phyloP scores from a whole-genome alignment of 1,140 invertebrate genomes.

The Berghia stephanieae region DNA sequence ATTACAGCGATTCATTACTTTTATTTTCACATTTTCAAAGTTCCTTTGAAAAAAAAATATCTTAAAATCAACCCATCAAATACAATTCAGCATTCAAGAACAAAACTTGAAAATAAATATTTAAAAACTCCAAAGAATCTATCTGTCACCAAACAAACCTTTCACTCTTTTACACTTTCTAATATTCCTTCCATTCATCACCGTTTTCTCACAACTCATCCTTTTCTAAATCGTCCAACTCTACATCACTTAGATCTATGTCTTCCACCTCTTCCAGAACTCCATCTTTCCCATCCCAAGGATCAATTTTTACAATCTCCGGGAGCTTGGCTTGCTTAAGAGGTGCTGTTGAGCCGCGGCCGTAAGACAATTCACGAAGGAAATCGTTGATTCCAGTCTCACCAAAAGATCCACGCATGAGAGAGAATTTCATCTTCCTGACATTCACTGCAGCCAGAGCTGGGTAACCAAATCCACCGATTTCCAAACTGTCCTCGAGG shows the following conservation, averaged over 20 bases:
- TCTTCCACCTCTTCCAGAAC: slow-evolving; percentile 89
- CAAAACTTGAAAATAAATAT: neutral
- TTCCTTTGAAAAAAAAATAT: too few species aligned
- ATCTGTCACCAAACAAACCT: neutral
- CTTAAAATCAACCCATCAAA: too few species aligned
- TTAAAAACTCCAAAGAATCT: neutral
- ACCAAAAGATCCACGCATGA: slow-evolving; percentile 93
- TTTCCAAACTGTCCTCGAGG: slow-evolving; percentile 89
- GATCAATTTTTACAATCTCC: slow-evolving; percentile 75
- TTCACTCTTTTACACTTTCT: neutral
- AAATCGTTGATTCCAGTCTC: slow-evolving; percentile 95
- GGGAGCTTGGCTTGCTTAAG: slow-evolving; percentile 85
- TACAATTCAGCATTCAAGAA: neutral
- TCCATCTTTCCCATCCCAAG: slow-evolving; percentile 98
- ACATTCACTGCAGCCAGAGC: slow-evolving; percentile 96
- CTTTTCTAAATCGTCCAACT: slow-evolving; percentile 76
- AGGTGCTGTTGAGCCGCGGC: slow-evolving; percentile 90
- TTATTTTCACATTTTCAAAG: too few species aligned
- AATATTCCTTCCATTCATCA: neutral
- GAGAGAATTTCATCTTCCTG: slow-evolving; percentile 96
- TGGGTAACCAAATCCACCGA: slow-evolving; percentile 82
- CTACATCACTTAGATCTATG: slow-evolving; percentile 90
- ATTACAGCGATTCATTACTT: too few species aligned
- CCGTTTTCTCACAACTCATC: slow-evolving; percentile 38
- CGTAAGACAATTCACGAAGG: slow-evolving; percentile 92